Evolutionary conservation across 2,113 vertebrate genomes (phyloP).

Genomic region (Ibidorhyncha struthersii): DNA sequence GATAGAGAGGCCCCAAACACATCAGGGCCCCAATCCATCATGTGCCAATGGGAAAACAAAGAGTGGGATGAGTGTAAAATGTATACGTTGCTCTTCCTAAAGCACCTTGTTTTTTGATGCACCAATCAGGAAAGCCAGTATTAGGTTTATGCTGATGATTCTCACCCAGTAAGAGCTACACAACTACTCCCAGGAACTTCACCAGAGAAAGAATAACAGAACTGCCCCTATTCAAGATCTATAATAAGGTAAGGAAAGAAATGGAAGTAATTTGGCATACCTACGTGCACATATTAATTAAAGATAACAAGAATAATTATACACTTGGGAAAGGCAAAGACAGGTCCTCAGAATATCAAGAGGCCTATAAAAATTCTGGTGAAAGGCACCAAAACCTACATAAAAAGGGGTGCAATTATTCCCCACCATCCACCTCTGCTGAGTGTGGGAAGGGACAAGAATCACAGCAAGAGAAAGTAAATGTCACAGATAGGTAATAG

Average conservation of each 20-base stretch:
- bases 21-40: accelerated
- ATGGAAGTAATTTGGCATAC: conserved; percentile 6
- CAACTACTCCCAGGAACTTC: background rate
- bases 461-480: background rate
- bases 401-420: conserved; percentile 26
- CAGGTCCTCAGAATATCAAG: conserved; percentile 29
- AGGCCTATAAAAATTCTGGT: conserved; percentile 31
- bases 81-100: background rate
- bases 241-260: background rate
- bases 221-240: background rate
- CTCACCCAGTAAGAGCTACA: background rate
- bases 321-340: conserved; percentile 27
- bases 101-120: background rate
- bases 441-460: conserved; percentile 39
- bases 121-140: background rate
- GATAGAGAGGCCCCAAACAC: background rate
- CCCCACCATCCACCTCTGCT: background rate
- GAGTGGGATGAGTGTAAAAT: background rate
- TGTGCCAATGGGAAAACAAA: background rate
- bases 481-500: background rate
- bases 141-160: background rate
- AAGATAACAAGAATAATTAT: conserved; percentile 50
- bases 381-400: conserved; percentile 36
- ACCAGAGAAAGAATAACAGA: background rate
- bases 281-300: background rate